phyloP scores from a whole-genome alignment of 2,113 vertebrate genomes.

The Thalassoma bifasciatum region DNA sequence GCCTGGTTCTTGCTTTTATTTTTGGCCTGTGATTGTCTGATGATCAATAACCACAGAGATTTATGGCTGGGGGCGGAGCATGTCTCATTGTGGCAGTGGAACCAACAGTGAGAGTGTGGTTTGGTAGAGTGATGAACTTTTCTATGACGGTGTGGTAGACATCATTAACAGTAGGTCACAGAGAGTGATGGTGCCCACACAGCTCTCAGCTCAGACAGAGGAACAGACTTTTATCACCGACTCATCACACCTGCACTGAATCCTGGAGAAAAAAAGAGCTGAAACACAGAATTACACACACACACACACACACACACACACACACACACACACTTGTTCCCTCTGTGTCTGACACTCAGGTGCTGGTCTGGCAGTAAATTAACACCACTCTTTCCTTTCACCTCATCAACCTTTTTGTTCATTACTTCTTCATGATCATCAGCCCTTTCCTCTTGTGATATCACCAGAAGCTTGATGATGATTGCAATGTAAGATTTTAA shows the following conservation, averaged over 20 bases:
- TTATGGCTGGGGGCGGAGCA: not conserved
- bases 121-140: not conserved
- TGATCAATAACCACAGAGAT: not conserved
- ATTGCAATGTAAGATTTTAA: not conserved
- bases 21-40: not conserved
- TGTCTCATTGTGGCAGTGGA: too few species aligned
- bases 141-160: not conserved
- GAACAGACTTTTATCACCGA: not conserved
- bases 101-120: not conserved
- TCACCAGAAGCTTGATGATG: not conserved
- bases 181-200: not conserved
- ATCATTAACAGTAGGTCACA: not conserved
- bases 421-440: slow-evolving; percentile 17
- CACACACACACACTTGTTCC: not conserved
- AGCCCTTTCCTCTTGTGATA: not conserved
- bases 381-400: slow-evolving; percentile 13
- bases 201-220: not conserved
- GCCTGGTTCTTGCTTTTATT: not conserved
- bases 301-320: not conserved
- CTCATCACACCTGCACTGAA: not conserved
- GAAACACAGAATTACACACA: not conserved
- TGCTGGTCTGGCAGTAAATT: slow-evolving; percentile 16
- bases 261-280: not conserved
- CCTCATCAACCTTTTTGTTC: slow-evolving; percentile 5
- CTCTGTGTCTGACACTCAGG: not conserved